A percentile compares a stretch with the other conserved stretches of the same genome.
Evolutionary conservation across 2,113 vertebrate genomes (phyloP).

Genomic region (Melanerpes aurifrons): DNA sequence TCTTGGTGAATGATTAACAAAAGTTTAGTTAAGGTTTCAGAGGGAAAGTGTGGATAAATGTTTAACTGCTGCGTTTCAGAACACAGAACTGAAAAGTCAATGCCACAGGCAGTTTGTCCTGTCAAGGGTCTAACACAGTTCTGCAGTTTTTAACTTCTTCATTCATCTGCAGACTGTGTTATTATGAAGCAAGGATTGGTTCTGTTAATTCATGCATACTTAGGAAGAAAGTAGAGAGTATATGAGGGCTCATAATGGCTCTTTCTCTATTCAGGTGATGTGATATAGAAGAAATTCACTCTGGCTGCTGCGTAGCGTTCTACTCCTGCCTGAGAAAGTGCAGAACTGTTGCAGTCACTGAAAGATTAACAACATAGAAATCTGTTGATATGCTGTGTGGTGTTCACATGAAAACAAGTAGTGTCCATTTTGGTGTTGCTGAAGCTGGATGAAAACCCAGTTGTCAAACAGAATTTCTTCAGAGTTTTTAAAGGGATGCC

Average conservation of each 20-base stretch:
- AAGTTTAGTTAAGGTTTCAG: constrained; percentile 24
- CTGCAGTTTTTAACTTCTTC: neutral
- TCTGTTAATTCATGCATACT: neutral
- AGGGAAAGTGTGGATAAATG: neutral
- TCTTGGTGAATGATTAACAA: constrained; percentile 58
- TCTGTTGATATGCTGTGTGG: neutral
- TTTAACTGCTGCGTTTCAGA: constrained; percentile 16
- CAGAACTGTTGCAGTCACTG: neutral
- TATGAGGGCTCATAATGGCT: neutral
- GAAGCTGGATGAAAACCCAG: neutral
- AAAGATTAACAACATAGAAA: neutral
- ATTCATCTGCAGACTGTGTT: neutral
- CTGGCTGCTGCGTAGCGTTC: neutral
- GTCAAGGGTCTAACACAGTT: neutral
- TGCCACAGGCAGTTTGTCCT: neutral
- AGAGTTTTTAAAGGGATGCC: neutral
- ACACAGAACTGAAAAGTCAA: neutral
- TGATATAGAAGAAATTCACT: neutral
- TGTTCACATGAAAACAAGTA: neutral
- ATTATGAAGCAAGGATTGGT: neutral
- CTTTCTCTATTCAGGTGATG: neutral
- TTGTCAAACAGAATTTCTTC: neutral
- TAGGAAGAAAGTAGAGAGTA: neutral
- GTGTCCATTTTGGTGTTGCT: neutral
- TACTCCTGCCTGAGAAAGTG: neutral